Conservation (phyloP, 2,113 vertebrate species). For the zebrafish (Danio rerio) region GRCz12tu NC_133186.1:43728001-43728500, state of each 20-base stretch:
- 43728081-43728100: slow-evolving; percentile 99
- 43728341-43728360: slow-evolving; percentile 86
- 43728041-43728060: slow-evolving; percentile 96
- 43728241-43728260: slow-evolving; percentile 59
- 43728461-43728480: slow-evolving; percentile 75
- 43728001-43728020: slow-evolving; percentile 99
- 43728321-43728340: slow-evolving; percentile 96
- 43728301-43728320: slow-evolving; percentile 88
- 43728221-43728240: slow-evolving; percentile 91
- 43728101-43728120: slow-evolving; percentile 94
- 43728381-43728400: slow-evolving; percentile 43
- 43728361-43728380: slow-evolving; percentile 68
- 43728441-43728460: slow-evolving; percentile 78
- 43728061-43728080: slow-evolving; percentile 99
- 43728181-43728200: slow-evolving; percentile 90
- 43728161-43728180: slow-evolving; percentile 66
- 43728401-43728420: slow-evolving; percentile 58
- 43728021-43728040: slow-evolving; percentile 99
- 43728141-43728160: slow-evolving; percentile 90
- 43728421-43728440: slow-evolving; percentile 80
- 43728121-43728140: slow-evolving; percentile 82
- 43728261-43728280: slow-evolving; percentile 78
- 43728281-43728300: slow-evolving; percentile 90
- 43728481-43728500: slow-evolving; percentile 71
- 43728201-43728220: slow-evolving; percentile 88